Conservation (phyloP, 2,888 invertebrate species). For the Acronicta aceris region DNA sequence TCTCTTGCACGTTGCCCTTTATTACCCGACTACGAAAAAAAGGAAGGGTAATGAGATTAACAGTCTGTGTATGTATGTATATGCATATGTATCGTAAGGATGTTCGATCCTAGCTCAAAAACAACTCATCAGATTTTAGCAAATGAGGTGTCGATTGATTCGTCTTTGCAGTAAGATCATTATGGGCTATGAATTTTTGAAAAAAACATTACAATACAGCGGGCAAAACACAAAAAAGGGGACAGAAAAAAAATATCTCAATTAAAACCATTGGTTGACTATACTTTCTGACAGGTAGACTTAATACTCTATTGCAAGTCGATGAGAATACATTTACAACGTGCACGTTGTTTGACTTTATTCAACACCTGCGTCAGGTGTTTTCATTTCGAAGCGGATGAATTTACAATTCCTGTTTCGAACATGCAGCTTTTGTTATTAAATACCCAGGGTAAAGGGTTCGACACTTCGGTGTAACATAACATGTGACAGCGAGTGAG, state of each 20-base stretch:
- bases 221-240: no score
- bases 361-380: constrained; percentile 52
- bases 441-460: constrained; percentile 29
- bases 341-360: constrained; percentile 36
- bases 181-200: no score
- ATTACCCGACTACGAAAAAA: no score
- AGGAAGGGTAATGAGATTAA: no score
- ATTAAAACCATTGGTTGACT: not conserved
- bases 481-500: constrained; percentile 3
- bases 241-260: no score
- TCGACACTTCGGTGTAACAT: constrained; percentile 5
- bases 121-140: no score
- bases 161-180: no score
- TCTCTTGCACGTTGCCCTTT: constrained; percentile 11
- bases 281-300: not conserved
- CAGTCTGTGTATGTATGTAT: no score
- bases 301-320: constrained; percentile 16
- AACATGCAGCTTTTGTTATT: constrained; percentile 37
- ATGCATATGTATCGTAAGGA: no score
- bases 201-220: no score
- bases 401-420: constrained; percentile 45
- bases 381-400: constrained; percentile 38
- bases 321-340: constrained; percentile 20
- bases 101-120: no score
- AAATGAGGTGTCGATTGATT: no score